Evolutionary conservation across 2,888 invertebrate genomes (phyloP).

Genomic region (Carcina quercana): DNA sequence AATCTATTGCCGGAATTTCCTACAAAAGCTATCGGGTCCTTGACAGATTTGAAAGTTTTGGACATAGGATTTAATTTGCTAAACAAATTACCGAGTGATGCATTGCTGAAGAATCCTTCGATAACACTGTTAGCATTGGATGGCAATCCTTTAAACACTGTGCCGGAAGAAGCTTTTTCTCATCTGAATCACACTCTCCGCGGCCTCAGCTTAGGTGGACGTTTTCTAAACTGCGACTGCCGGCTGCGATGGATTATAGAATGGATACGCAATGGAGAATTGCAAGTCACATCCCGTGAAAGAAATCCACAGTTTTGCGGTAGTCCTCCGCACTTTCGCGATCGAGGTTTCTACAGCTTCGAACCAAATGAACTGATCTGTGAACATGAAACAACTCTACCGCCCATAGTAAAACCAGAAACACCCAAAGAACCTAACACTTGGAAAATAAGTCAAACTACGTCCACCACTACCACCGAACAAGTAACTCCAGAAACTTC

Average conservation of each 20-base stretch:
- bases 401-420: slow-evolving; percentile 13
- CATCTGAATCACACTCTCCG: slow-evolving; percentile 88
- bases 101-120: slow-evolving; percentile 87
- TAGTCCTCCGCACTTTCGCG: slow-evolving; percentile 84
- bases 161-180: slow-evolving; percentile 84
- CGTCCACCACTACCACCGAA: slow-evolving; percentile 28
- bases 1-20: slow-evolving; percentile 93
- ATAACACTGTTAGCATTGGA: slow-evolving; percentile 92
- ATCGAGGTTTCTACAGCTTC: slow-evolving; percentile 90
- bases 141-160: slow-evolving; percentile 90
- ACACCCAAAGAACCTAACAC: slow-evolving; percentile 21
- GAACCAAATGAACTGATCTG: slow-evolving; percentile 84
- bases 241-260: slow-evolving; percentile 90
- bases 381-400: slow-evolving; percentile 47
- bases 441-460: slow-evolving; percentile 36
- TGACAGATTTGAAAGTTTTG: slow-evolving; percentile 88
- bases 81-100: slow-evolving; percentile 84
- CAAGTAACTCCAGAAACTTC: slow-evolving; percentile 28
- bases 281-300: slow-evolving; percentile 94
- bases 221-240: slow-evolving; percentile 92
- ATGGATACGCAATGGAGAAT: slow-evolving; percentile 90
- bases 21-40: slow-evolving; percentile 82
- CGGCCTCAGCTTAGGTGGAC: slow-evolving; percentile 90
- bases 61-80: slow-evolving; percentile 95
- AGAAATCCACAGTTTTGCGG: slow-evolving; percentile 95